phyloP scores from a whole-genome alignment of 2,888 invertebrate species.

The Sialis lutaria region DNA sequence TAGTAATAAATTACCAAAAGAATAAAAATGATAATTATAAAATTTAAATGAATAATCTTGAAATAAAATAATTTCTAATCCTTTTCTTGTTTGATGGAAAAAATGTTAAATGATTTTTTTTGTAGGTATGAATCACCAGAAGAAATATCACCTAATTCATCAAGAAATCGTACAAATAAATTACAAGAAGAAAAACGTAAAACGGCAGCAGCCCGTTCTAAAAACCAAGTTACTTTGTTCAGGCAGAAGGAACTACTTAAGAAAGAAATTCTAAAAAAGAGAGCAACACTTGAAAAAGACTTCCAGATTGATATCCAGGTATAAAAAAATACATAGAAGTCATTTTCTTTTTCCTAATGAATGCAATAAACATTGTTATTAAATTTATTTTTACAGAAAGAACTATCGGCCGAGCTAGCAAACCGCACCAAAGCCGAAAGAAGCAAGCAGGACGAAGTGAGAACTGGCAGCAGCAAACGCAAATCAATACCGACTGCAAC shows the following conservation, averaged over 20 bases:
- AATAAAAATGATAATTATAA: too few relatives aligned
- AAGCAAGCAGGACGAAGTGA: constrained; percentile 48
- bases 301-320: constrained; percentile 81
- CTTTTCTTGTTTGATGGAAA: too few relatives aligned
- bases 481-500: constrained; percentile 30
- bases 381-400: constrained; percentile 34
- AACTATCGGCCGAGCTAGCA: constrained; percentile 55
- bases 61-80: too few relatives aligned
- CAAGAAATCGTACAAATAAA: constrained; percentile 4
- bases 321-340: constrained; percentile 1
- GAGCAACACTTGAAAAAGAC: constrained; percentile 75
- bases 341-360: neutral
- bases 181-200: constrained; percentile 33
- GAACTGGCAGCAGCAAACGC: constrained; percentile 37
- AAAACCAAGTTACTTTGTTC: constrained; percentile 57
- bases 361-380: constrained; percentile 1
- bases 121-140: constrained; percentile 7
- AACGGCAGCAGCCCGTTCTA: constrained; percentile 35
- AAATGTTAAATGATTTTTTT: neutral
- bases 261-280: constrained; percentile 82
- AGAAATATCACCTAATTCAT: constrained; percentile 5
- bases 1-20: too few relatives aligned
- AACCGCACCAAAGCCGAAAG: constrained; percentile 53
- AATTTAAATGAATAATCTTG: too few relatives aligned
- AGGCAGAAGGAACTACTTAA: constrained; percentile 84